These are phyloP conservation scores for Sarcophaga bullata DNA, from an alignment of 1,140 invertebrate genomes.

Conservation along the genomic window DNA sequence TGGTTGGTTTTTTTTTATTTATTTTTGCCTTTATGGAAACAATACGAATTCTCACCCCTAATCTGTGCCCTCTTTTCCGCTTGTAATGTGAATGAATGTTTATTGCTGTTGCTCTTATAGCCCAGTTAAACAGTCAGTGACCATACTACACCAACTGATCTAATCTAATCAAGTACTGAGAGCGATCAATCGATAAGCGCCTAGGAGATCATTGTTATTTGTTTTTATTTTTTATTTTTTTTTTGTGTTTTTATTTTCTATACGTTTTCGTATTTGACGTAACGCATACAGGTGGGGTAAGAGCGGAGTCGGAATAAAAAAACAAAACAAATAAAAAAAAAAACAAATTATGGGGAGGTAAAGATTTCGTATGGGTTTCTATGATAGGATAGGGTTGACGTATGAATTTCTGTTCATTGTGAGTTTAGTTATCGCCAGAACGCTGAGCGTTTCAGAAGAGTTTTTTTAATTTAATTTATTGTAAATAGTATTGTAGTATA, in stretches of 20 bases:
- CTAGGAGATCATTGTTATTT: constrained; percentile 1
- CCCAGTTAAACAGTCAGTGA: not conserved
- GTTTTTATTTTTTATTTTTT: too few relatives aligned
- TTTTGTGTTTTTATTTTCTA: too few relatives aligned
- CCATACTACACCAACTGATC: not conserved
- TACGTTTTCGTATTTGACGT: too few relatives aligned
- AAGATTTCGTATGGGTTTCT: constrained; percentile 11
- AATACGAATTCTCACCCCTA: constrained; percentile 10
- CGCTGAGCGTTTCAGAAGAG: constrained; percentile 27
- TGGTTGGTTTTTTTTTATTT: not conserved
- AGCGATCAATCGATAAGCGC: not conserved
- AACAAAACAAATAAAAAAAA: not conserved
- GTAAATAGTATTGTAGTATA: too few relatives aligned
- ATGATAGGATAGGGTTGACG: not conserved
- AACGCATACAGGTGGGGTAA: not conserved
- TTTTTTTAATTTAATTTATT: constrained; percentile 16
- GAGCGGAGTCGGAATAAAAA: not conserved
- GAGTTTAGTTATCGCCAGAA: constrained; percentile 31
- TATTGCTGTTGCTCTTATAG: not conserved
- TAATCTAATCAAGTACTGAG: not conserved
- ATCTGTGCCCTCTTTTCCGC: not conserved
- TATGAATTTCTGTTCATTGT: not conserved
- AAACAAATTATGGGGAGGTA: not conserved
- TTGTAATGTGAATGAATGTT: not conserved
- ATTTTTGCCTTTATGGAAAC: not conserved